Base-by-base conservation (phyloP, 1,140 invertebrate species). In the Scylla paramamosain region DNA sequence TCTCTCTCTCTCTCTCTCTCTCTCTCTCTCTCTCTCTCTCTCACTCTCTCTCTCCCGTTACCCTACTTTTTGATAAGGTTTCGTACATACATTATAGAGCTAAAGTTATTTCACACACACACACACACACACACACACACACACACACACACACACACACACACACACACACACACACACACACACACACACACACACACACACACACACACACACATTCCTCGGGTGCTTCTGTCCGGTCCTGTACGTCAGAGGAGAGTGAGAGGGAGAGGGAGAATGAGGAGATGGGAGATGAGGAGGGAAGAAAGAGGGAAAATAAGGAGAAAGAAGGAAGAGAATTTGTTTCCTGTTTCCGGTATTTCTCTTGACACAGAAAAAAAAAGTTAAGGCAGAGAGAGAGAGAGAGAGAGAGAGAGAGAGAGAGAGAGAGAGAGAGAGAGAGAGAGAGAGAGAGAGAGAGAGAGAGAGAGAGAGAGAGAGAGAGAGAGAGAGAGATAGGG, bases 201-300 rank as follows among this genome's bases (percentile, higher is more conserved):
- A 86, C 84, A 86, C 29, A 45, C 84, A 87, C 84, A 87, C 39
- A 46, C n/a, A 87, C 84, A 87, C 84, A 46, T 77, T 77, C 67
- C 8, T n/a, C 0, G 67, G 67, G 67, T 77, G 67, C 67, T 77
- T 77, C 67, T 77, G 67, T 20, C 8, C 7, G 59, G 20, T 77
- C 16, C 8, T 77, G 67, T 77, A 59, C 12, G 52, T n/a, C 10
- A 20, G 52, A 59, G 52, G 52, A 59, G 52, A 20, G 16, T 0
- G 52, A 59, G 52, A 20, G 16, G 10, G 52, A 59, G 52, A 20
- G 16, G 10, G 52, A 59, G 52, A 14, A 48, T 4, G 46, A 48
- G 46, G 46, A 48, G 46, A 16, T 3, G 20, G 59, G 20, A 16
- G 59, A 67, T 6, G 59, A 67, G 59, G 59, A 67, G 59, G 59